phyloP scores from a whole-genome alignment of 2,113 vertebrate genomes.

The Crypturellus undulatus region DNA sequence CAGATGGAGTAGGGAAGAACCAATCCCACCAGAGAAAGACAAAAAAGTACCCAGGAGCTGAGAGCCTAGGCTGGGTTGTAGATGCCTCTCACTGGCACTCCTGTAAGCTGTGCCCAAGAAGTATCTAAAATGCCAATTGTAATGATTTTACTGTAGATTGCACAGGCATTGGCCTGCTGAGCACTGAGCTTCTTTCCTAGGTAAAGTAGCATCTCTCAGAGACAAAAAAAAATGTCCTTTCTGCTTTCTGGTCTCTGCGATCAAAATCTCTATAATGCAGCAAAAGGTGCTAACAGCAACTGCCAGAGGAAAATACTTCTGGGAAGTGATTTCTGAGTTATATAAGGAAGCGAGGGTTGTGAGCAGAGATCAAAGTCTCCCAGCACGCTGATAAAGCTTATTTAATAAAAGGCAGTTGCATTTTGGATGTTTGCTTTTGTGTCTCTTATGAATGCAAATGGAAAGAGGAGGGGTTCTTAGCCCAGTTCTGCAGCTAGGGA shows the following conservation, averaged over 20 bases:
- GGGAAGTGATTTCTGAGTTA: constrained; percentile 20
- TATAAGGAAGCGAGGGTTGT: background rate
- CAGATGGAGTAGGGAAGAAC: background rate
- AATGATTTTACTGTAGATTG: background rate
- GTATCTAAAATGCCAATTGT: background rate
- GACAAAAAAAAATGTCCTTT: background rate
- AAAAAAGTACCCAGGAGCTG: background rate
- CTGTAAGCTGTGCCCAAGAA: background rate
- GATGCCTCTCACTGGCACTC: background rate
- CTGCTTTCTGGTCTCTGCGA: background rate
- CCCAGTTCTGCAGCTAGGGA: background rate
- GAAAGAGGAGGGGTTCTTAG: constrained; percentile 4
- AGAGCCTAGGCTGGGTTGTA: background rate
- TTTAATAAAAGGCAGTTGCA: constrained; percentile 22
- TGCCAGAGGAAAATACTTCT: constrained; percentile 7
- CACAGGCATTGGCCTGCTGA: background rate
- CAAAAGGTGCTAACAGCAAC: background rate
- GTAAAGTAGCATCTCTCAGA: background rate
- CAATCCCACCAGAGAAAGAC: background rate
- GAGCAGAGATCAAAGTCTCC: constrained; percentile 34
- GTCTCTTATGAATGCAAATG: background rate
- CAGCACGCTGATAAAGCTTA: background rate
- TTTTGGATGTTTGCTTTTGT: constrained; percentile 28
- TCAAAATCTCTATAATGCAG: background rate
- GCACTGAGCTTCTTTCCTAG: background rate